Evolutionary conservation across 2,888 invertebrate genomes (phyloP).

Genomic region (Stenoptilia bipunctidactyla): DNA sequence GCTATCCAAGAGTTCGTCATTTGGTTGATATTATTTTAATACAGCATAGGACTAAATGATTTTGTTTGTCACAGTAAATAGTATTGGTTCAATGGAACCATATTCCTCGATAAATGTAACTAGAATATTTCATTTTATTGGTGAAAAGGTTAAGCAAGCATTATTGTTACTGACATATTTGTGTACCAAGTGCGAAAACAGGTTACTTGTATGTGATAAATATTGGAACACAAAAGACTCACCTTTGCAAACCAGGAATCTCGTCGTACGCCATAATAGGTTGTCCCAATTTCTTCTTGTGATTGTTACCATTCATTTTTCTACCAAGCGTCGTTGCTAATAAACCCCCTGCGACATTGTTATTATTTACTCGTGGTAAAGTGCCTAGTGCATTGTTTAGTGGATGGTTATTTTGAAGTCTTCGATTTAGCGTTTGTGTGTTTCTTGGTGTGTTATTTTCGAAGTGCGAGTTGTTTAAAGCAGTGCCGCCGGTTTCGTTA

Average conservation of each 20-base stretch:
- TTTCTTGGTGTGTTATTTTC: constrained; percentile 39
- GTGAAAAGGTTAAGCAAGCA: too few species aligned
- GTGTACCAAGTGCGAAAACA: too few species aligned
- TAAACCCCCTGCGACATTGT: constrained; percentile 36
- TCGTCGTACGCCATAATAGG: constrained; percentile 72
- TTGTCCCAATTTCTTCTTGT: constrained; percentile 61
- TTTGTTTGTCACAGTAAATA: too few species aligned
- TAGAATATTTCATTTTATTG: too few species aligned
- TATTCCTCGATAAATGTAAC: too few species aligned
- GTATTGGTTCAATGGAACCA: too few species aligned
- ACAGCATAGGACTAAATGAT: too few species aligned
- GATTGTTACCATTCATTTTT: constrained; percentile 65
- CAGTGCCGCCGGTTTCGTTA: constrained; percentile 51
- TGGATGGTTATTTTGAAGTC: constrained; percentile 42
- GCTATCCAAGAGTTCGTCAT: too few species aligned
- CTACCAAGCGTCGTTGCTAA: constrained; percentile 55
- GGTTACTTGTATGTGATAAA: too few species aligned
- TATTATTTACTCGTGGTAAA: constrained; percentile 52
- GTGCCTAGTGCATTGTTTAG: constrained; percentile 59
- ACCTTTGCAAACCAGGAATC: constrained; percentile 70
- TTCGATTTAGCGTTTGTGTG: constrained; percentile 54
- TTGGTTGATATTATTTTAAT: too few species aligned
- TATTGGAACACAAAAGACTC: too few species aligned
- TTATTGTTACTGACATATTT: too few species aligned
- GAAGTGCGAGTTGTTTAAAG: constrained; percentile 41